A percentile compares a stretch with the other conserved stretches of the same genome.
These are phyloP conservation scores for Eristalinus sepulchralis DNA, from an alignment of 2,888 invertebrate genomes.

Conservation along the genomic window DNA sequence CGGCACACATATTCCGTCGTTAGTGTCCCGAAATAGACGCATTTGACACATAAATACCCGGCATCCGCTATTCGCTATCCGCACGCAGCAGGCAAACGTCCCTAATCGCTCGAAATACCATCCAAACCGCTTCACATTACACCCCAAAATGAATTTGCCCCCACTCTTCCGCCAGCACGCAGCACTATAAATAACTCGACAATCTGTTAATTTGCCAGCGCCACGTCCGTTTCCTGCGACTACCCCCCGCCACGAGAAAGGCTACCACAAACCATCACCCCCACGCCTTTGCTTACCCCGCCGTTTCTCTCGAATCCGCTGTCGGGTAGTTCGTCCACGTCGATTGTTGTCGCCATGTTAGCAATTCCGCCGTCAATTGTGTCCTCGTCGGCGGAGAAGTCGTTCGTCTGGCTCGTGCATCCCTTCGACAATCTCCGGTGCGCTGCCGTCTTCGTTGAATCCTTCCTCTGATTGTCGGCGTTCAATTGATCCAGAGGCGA, in stretches of 20 bases:
- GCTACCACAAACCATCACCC: neutral
- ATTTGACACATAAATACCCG: neutral
- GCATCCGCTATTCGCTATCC: neutral
- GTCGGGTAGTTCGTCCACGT: constrained; percentile 72
- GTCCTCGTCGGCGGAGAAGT: constrained; percentile 40
- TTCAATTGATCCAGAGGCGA: constrained; percentile 75
- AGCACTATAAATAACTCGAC: constrained; percentile 28
- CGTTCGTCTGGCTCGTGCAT: constrained; percentile 60
- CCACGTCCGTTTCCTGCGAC: constrained; percentile 26
- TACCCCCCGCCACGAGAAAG: constrained; percentile 14
- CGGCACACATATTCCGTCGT: constrained; percentile 1
- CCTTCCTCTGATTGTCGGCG: constrained; percentile 66
- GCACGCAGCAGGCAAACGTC: neutral
- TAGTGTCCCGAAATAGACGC: constrained; percentile 32
- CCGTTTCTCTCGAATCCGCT: constrained; percentile 73
- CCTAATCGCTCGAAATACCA: constrained; percentile 28
- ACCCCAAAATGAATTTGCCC: neutral
- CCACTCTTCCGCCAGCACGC: neutral
- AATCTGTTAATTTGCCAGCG: constrained; percentile 53
- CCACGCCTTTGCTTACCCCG: constrained; percentile 74
- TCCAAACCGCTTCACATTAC: neutral
- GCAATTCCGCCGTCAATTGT: constrained; percentile 62
- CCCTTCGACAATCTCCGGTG: constrained; percentile 69
- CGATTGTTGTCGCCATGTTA: constrained; percentile 71
- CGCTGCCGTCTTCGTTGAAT: constrained; percentile 32